A percentile compares a stretch with the other conserved stretches of the same genome.
phyloP scores from a whole-genome alignment of 2,113 vertebrate species.

The Gopherus flavomarginatus region DNA sequence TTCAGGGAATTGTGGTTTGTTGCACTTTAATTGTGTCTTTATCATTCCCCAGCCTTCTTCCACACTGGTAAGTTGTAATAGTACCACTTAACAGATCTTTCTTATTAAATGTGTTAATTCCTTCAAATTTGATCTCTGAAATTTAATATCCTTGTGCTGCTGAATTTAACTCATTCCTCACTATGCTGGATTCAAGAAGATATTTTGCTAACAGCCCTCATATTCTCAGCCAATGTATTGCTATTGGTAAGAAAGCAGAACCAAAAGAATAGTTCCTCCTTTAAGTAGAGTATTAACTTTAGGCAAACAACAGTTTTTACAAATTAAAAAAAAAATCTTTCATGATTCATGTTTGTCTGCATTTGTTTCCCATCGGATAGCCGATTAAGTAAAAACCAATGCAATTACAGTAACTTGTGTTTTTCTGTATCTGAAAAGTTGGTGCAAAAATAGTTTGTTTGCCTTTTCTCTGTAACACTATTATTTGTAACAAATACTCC shows the following conservation, averaged over 20 bases:
- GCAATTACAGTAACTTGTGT: background rate
- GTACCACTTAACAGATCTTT: background rate
- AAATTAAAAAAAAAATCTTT: background rate
- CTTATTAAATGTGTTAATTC: background rate
- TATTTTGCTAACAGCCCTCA: background rate
- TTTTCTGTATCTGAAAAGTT: background rate
- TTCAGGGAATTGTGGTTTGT: background rate
- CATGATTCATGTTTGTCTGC: background rate
- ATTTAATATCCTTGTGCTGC: background rate
- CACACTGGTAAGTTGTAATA: background rate
- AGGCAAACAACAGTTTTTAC: background rate
- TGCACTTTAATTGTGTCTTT: background rate
- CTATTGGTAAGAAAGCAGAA: background rate
- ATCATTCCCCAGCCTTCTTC: background rate
- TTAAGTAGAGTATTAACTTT: background rate
- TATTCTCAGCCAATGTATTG: background rate
- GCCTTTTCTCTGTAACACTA: background rate
- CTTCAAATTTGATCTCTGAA: background rate
- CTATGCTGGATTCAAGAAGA: background rate
- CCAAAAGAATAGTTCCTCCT: background rate
- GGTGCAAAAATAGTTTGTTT: background rate
- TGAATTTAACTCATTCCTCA: background rate
- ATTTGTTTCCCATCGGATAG: background rate
- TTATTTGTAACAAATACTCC: background rate
- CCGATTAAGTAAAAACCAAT: background rate